Base-by-base conservation (phyloP, 2,113 vertebrate species). In the Pteropus alecto region DNA sequence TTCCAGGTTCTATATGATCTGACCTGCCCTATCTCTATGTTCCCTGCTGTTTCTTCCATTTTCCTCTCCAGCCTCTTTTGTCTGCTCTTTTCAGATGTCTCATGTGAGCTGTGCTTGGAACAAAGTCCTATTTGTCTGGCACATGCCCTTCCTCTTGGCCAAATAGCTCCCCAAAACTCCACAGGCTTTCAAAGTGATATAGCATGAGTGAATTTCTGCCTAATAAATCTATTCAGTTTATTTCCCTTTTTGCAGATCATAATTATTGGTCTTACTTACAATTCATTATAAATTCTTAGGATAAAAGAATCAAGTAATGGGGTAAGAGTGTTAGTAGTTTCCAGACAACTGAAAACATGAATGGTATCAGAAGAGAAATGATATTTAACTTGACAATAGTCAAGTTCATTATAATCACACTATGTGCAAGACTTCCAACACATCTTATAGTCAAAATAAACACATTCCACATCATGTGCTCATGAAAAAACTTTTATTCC, bases 211-310 rank as follows among this genome's bases (percentile, higher is more conserved):
- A 71, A 26, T 90, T 74, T 48, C 70, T 95, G n/a, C 48, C 86
- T 91, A 94, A 67, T 63, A 73, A 89, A 61, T 83, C 74, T 41
- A 74, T 63, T 90, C 48, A 12, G 11, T 88, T 87, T 71, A 46
- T 90, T 92, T 94, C 30, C 22, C 33, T 61, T 96, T 90, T 89
- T 83, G 14, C n/a, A 85, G 41, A n/a, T 93, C 15, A 92, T 82
- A 74, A 77, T 93, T 88, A 77, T 73, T 81, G 76, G 56, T 63
- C 51, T 9, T 82, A 46, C 16, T 81, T 96, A 79, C 2, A 86
- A 63, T 86, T 82, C n/a, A 46, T 67, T 71, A 16, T 84, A 93
- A 88, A 22, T 87, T 96, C 38, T 68, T 74, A 19, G 22, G 43
- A 61, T 70, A 79, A 78, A 61, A 78, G 56, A 74, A 86, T 61